A percentile compares a stretch with the other conserved stretches of the same genome.
Evolutionary conservation across 2,113 vertebrate genomes (phyloP).

Genomic region (Motacilla tschutschensis): DNA sequence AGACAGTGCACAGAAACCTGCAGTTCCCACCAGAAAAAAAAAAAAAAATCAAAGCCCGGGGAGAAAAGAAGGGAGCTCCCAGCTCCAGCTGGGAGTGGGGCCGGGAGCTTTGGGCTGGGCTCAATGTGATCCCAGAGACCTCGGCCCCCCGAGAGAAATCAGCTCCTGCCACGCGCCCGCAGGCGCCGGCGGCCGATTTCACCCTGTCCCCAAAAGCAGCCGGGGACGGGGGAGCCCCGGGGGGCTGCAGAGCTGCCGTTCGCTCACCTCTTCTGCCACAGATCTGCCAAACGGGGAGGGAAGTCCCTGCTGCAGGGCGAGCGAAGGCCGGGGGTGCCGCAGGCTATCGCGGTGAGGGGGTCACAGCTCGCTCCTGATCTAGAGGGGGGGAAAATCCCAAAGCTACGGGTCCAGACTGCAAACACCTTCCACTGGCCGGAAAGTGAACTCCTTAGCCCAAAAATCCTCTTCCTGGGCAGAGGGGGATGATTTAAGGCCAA

Average conservation of each 20-base stretch:
- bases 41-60: neutral
- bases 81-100: neutral
- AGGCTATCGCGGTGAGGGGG: neutral
- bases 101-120: neutral
- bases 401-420: conserved; percentile 30
- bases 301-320: conserved; percentile 14
- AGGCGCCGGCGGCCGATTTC: neutral
- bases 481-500: conserved; percentile 54
- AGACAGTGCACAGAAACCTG: conserved; percentile 49
- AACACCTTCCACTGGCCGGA: conserved; percentile 15
- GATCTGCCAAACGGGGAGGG: conserved; percentile 18
- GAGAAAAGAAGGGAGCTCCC: neutral
- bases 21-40: neutral
- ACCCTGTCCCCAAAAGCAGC: neutral
- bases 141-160: conserved; percentile 20
- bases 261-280: neutral
- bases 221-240: neutral
- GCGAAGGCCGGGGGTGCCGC: conserved; percentile 21
- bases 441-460: conserved; percentile 46
- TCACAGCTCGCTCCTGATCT: conserved; percentile 46
- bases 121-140: neutral
- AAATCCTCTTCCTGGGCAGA: conserved; percentile 57
- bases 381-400: neutral
- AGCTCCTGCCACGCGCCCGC: neutral
- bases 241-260: neutral